Evolutionary conservation across 2,888 invertebrate genomes (phyloP), one percentile per base, ranked within the genome.

Genomic region (Lamproptera curius): DNA sequence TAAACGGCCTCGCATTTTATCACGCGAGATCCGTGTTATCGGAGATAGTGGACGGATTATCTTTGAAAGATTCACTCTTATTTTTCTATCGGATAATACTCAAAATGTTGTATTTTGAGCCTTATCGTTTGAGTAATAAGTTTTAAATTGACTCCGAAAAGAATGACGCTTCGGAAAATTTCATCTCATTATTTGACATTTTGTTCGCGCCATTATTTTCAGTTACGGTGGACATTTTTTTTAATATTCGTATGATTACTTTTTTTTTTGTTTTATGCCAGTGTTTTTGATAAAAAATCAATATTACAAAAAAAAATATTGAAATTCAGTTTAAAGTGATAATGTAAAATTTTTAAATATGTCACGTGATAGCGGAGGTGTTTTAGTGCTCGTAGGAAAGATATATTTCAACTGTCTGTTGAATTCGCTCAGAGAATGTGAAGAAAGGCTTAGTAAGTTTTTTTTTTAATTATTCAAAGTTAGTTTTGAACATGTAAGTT

Each of bases 381-480:
- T 73, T 6, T 38, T 84, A 34, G 48, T 80, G 46, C 67, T 75
- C 1, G 33, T 70, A 9, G 77, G 71, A 3, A 80, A 60, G 61
- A 40, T 67, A 1, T 42, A 83, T 2, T 71, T 63, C 53, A 53
- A 63, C 17, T 78, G 77, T 52, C 56, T 84, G 11, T 51, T 67
- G 17, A 70, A 71, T 56, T 57, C 77, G 6, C 52, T 86, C 17
- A 65, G 74, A 42, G 79, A 80, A 42, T 73, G 67, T 26, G 68
- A 72, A 46, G 61, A 64, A 2, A 57, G 63, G 38, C 42, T 57
- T 36, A 53, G 80, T 82, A 56, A 80, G 80, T 76, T 51, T 48
- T 2, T 44, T 39, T 34, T 45, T 39, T 38, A 26, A 36, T 42
- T 49, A 26, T 16, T 13, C 45, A n/a, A n/a, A n/a, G n/a, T n/a